These are phyloP conservation scores for Datnioides undecimradiatus DNA, from an alignment of 2,113 vertebrate genomes.

Conservation along the genomic window DNA sequence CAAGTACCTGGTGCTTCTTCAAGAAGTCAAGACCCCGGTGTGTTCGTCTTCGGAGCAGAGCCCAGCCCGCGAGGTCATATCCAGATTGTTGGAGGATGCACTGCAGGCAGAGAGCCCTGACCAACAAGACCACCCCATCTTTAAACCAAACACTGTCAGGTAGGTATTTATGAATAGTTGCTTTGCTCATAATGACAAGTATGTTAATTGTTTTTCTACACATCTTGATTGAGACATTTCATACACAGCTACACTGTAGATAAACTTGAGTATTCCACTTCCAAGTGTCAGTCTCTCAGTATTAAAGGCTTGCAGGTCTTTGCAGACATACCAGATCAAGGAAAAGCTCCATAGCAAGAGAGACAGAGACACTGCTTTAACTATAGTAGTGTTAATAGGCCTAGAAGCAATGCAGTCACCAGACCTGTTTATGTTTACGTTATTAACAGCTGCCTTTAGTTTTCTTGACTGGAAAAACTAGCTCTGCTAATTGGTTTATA, in stretches of 20 bases:
- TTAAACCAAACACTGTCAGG: slow-evolving; percentile 95
- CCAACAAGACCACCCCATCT: slow-evolving; percentile 88
- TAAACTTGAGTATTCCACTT: background rate
- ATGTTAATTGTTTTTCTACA: background rate
- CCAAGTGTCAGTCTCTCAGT: background rate
- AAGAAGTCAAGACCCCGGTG: slow-evolving; percentile 93
- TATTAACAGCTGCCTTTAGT: background rate
- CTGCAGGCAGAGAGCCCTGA: slow-evolving; percentile 90
- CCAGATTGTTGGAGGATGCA: slow-evolving; percentile 93
- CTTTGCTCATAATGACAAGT: background rate
- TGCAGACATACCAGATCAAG: background rate
- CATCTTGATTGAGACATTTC: background rate
- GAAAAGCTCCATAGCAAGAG: background rate
- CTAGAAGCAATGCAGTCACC: background rate
- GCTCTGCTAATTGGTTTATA: slow-evolving; percentile 1
- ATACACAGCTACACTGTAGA: background rate
- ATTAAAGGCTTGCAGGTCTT: background rate
- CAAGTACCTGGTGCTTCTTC: slow-evolving; percentile 95
- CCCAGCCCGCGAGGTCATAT: slow-evolving; percentile 90
- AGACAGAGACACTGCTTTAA: background rate
- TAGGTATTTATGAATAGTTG: slow-evolving; percentile 55
- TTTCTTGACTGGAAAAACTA: slow-evolving; percentile 14
- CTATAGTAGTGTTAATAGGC: background rate
- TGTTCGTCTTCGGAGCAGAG: slow-evolving; percentile 90
- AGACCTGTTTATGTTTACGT: slow-evolving; percentile 14